Percentiles rank a stretch among this genome's conserved stretches.
These are phyloP conservation scores for Manis crassicaudata DNA, from an alignment of 2,797 vertebrate genomes.

Conservation along the genomic window DNA sequence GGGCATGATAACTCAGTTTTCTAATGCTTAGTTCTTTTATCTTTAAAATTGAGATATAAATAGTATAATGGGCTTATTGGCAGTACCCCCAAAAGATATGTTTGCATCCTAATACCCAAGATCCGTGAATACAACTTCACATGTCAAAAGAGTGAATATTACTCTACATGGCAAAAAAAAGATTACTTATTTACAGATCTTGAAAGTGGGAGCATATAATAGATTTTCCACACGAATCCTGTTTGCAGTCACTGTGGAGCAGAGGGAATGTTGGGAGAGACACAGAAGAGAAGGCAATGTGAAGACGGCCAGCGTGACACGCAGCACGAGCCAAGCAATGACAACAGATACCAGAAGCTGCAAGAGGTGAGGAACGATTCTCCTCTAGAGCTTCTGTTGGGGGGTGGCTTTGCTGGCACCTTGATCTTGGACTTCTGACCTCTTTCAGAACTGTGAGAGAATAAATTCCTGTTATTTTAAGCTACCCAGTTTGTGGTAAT, in stretches of 20 bases:
- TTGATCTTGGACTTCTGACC: not conserved
- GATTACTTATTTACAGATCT: not conserved
- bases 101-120: not conserved
- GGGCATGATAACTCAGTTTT: not conserved
- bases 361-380: not conserved
- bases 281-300: not conserved
- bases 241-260: not conserved
- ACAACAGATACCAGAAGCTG: too few species aligned
- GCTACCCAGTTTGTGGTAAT: not conserved
- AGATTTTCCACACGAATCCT: not conserved
- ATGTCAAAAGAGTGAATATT: not conserved
- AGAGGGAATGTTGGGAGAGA: not conserved
- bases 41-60: not conserved
- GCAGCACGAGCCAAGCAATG: too few species aligned
- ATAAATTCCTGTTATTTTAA: not conserved
- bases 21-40: not conserved
- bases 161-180: not conserved
- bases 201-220: not conserved
- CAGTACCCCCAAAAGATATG: not conserved
- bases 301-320: not conserved
- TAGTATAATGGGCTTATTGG: not conserved
- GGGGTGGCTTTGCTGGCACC: not conserved
- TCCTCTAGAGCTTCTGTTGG: not conserved
- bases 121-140: not conserved
- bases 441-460: not conserved